These are phyloP conservation scores for Haemorhous mexicanus DNA, from an alignment of 2,113 vertebrate species.

Conservation along the genomic window DNA sequence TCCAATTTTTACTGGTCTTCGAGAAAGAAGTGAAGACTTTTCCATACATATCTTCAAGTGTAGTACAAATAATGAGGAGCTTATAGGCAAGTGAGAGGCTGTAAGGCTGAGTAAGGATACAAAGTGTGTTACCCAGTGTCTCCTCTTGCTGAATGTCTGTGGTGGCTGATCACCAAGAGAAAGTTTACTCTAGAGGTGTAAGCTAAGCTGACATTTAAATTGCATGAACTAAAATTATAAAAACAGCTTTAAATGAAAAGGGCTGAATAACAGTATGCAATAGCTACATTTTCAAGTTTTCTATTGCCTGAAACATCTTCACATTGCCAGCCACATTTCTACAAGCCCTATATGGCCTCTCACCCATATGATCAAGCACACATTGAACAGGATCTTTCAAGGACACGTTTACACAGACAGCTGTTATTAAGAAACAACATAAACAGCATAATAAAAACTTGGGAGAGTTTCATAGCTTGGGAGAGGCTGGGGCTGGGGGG, in stretches of 20 bases:
- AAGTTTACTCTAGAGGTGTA: background rate
- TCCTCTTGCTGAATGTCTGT: background rate
- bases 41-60: background rate
- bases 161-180: background rate
- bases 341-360: background rate
- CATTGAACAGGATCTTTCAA: background rate
- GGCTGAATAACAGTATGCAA: background rate
- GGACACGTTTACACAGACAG: background rate
- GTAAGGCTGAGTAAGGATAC: background rate
- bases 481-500: background rate
- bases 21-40: background rate
- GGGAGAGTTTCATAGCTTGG: background rate
- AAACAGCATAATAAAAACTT: conserved; percentile 9
- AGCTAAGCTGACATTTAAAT: background rate
- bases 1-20: background rate
- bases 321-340: background rate
- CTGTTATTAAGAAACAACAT: conserved; percentile 42
- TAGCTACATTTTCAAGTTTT: background rate
- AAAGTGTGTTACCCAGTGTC: background rate
- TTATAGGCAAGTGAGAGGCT: background rate
- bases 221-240: background rate
- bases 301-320: background rate
- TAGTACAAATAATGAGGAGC: background rate
- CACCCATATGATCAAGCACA: background rate
- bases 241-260: background rate